Conservation (phyloP, 2,888 invertebrate genomes). For the Chaitophorus viminalis region DNA sequence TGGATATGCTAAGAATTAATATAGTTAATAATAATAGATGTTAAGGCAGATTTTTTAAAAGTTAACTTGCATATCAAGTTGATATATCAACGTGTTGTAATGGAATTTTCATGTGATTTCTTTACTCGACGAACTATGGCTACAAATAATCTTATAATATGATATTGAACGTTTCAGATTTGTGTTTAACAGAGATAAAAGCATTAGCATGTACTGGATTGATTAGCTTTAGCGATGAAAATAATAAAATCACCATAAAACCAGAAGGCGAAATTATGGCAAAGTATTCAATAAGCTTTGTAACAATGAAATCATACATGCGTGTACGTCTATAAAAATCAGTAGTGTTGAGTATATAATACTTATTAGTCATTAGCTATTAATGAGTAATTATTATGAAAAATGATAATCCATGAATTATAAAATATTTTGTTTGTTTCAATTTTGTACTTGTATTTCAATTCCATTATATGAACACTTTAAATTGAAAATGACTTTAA, state of each 20-base stretch:
- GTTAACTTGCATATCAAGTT: too few species aligned
- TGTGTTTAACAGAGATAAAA: conserved; percentile 37
- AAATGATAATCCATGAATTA: background rate
- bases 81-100: too few species aligned
- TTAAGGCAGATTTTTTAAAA: too few species aligned
- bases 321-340: conserved; percentile 68
- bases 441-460: background rate
- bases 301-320: conserved; percentile 79
- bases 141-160: background rate
- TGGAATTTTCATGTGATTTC: background rate
- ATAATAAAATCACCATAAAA: conserved; percentile 73
- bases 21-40: too few species aligned
- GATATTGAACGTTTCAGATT: conserved; percentile 27
- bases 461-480: too few species aligned
- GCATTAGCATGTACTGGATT: conserved; percentile 15
- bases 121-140: background rate
- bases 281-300: conserved; percentile 71
- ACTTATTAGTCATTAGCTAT: background rate
- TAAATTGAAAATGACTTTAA: too few species aligned
- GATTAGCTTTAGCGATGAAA: conserved; percentile 67
- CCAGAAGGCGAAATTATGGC: conserved; percentile 65
- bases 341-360: background rate
- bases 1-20: too few species aligned
- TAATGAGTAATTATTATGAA: too few species aligned
- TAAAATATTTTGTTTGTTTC: background rate